Evolutionary conservation across 2,797 vertebrate species (phyloP), one percentile per base, ranked within the genome.

Genomic region (Mergus octosetaceus): DNA sequence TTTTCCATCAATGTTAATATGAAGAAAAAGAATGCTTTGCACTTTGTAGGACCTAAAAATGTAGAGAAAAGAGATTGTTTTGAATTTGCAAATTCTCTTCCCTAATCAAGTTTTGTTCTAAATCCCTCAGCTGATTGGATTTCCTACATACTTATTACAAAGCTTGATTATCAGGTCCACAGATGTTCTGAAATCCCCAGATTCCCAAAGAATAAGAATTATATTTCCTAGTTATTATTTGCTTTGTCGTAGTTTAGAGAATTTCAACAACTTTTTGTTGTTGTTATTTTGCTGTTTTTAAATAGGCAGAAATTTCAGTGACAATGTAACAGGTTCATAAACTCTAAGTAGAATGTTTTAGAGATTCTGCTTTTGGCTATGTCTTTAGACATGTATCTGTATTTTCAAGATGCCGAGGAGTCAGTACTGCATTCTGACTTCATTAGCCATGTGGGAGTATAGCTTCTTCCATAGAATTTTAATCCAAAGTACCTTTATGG

Each of bases 401-500:
- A 16, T 86, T 90, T 64, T 82, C 57, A 90, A 77, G 38, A 43
- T 28, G 24, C 34, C 68, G 22, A 85, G 6, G 15, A 82, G 25
- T 17, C 4, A 11, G 18, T 11, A 66, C 12, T 14, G 10, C 43
- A 38, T 34, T 43, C 16, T 79, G 25, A 36, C 38, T 90, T 89
- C 34, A 72, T 92, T 83, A 77, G 28, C 70, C 53, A 51, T 58
- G 45, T 53, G 38, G 61, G 45, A 93, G 20, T 71, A 32, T 18
- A 36, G 38, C 24, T 41, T 68, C 28, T 77, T 90, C 47, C 41
- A 51, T 0, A 69, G 32, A 83, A 58, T 85, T 94, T 91, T 80
- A 85, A 68, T 89, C 57, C 41, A 66, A 90, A 80, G 32, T 62
- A 61, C 3, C 58, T 95, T 87, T 79, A 69, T 65, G 78, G 43